Conservation (phyloP, 2,113 vertebrate genomes). For the Tupaia chinensis region DNA sequence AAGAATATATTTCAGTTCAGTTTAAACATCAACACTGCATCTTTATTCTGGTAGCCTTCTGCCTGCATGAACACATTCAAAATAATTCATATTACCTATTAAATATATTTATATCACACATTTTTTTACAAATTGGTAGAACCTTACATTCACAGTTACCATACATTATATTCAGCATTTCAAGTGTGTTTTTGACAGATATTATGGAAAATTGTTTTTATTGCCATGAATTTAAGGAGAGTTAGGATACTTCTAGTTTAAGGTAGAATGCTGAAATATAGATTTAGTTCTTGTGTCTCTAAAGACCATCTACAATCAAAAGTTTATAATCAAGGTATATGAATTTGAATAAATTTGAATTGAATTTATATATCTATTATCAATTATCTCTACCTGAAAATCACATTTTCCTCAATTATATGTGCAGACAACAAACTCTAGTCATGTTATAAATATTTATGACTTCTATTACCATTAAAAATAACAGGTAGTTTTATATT, state of each 20-base stretch:
- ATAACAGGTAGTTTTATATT: not conserved
- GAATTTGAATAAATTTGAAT: not conserved
- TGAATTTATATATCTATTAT: not conserved
- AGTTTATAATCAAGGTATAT: not conserved
- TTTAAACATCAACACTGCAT: slow-evolving; percentile 50
- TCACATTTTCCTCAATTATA: not conserved
- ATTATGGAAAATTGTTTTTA: not conserved
- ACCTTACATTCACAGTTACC: not conserved
- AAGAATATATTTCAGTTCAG: slow-evolving; percentile 60
- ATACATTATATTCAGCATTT: not conserved
- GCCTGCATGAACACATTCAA: not conserved
- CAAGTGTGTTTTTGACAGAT: not conserved
- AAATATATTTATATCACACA: slow-evolving; percentile 13
- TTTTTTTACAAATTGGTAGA: not conserved
- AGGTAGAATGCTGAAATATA: not conserved
- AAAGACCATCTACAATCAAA: not conserved
- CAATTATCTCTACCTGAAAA: slow-evolving; percentile 7
- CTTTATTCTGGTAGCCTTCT: slow-evolving; percentile 50
- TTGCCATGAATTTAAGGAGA: not conserved
- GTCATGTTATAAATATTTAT: not conserved
- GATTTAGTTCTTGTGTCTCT: not conserved
- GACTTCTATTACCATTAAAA: slow-evolving; percentile 13
- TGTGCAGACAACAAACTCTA: not conserved
- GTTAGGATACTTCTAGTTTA: not conserved
- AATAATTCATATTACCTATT: slow-evolving; percentile 36